Evolutionary conservation across 2,888 invertebrate species (phyloP).

Genomic region (Diadegma fenestrale): DNA sequence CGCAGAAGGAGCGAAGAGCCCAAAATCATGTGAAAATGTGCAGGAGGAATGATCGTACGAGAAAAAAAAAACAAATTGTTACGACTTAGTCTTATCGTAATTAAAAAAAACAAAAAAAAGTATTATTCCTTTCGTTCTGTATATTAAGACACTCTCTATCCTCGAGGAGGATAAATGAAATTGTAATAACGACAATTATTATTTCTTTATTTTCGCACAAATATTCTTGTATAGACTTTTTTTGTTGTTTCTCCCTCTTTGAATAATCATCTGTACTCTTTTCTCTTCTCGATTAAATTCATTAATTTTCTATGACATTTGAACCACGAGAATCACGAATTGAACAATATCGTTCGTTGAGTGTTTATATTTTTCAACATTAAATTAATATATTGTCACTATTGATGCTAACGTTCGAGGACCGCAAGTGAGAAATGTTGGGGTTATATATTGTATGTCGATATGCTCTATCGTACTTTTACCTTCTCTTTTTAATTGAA

Average conservation of each 20-base stretch:
- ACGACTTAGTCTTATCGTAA: conserved; percentile 78
- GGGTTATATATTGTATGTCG: conserved; percentile 4
- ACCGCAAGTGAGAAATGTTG: conserved; percentile 37
- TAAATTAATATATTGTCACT: conserved; percentile 82
- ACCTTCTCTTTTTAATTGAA: conserved; percentile 71
- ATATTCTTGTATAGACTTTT: conserved; percentile 81
- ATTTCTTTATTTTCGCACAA: conserved; percentile 76
- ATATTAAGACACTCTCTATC: conserved; percentile 78
- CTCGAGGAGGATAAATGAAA: conserved; percentile 66
- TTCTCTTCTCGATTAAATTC: conserved; percentile 63
- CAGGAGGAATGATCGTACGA: conserved; percentile 48
- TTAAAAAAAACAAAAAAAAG: conserved; percentile 74
- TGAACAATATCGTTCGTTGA: conserved; percentile 73
- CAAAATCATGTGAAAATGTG: conserved; percentile 14
- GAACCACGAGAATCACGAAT: conserved; percentile 58
- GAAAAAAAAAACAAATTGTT: conserved; percentile 52
- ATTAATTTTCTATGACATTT: conserved; percentile 67
- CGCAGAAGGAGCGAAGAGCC: neutral
- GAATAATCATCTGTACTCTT: conserved; percentile 62
- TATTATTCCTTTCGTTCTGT: conserved; percentile 83
- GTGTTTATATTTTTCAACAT: conserved; percentile 73
- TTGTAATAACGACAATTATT: conserved; percentile 45
- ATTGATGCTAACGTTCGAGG: conserved; percentile 62
- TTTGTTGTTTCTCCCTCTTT: conserved; percentile 66
- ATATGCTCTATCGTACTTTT: conserved; percentile 64